Conservation (phyloP, 1,140 invertebrate genomes). For the Mamestra configurata region DNA sequence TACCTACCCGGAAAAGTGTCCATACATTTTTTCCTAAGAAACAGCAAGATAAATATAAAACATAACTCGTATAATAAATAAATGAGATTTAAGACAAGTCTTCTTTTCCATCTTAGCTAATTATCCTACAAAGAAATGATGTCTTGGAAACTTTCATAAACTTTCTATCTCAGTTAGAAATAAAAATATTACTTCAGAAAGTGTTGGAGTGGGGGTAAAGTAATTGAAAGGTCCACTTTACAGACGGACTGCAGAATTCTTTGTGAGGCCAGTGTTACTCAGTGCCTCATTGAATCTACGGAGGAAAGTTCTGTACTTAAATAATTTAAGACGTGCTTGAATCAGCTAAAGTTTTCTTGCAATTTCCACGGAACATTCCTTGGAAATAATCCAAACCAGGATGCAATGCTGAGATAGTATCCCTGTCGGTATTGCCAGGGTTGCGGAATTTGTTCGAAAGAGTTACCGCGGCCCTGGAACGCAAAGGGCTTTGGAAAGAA, state of each 20-base stretch:
- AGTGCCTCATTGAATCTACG: background rate
- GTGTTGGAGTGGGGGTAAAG: slow-evolving; percentile 51
- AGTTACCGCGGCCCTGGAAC: too few relatives aligned
- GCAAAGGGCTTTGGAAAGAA: too few relatives aligned
- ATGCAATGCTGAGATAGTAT: too few relatives aligned
- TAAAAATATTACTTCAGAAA: slow-evolving; percentile 23
- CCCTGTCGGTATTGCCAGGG: too few relatives aligned
- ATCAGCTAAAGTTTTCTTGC: background rate
- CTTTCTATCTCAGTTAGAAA: background rate
- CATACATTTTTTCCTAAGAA: background rate
- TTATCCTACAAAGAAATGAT: slow-evolving; percentile 16
- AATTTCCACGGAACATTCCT: too few relatives aligned
- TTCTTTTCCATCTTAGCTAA: slow-evolving; percentile 1
- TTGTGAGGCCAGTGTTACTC: slow-evolving; percentile 51
- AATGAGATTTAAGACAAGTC: background rate
- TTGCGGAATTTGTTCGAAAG: too few relatives aligned
- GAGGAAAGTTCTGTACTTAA: background rate
- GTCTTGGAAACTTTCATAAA: background rate
- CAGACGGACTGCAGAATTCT: slow-evolving; percentile 47
- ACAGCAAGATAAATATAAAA: background rate
- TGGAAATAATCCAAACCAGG: too few relatives aligned
- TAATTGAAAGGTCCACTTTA: slow-evolving; percentile 47
- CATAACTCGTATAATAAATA: background rate
- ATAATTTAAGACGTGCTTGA: background rate
- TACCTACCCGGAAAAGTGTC: too few relatives aligned